phyloP scores from a whole-genome alignment of 2,113 vertebrate species.

The Eublepharis macularius region DNA sequence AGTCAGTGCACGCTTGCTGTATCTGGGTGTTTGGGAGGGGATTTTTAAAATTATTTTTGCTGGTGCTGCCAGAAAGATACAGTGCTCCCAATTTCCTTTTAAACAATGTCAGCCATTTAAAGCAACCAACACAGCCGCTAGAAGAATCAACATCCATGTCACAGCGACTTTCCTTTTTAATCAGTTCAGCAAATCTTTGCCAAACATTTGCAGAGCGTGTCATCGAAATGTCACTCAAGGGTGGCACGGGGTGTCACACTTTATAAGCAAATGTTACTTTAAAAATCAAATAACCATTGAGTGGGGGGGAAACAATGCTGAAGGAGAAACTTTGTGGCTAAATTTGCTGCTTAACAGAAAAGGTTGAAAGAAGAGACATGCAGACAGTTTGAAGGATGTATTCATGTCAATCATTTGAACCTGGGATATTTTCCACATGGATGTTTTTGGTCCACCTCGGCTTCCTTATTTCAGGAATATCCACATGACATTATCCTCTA shows the following conservation, averaged over 20 bases:
- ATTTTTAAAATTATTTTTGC: slow-evolving; percentile 19
- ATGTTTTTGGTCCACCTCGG: no score
- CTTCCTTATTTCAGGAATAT: no score
- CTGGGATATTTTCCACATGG: not conserved
- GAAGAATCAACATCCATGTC: slow-evolving; percentile 69
- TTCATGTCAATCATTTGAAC: not conserved
- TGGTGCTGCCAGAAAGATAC: slow-evolving; percentile 59
- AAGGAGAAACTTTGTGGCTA: slow-evolving; percentile 30
- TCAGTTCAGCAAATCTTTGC: slow-evolving; percentile 72
- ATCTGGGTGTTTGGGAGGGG: not conserved
- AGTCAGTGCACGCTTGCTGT: slow-evolving; percentile 23
- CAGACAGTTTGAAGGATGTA: not conserved
- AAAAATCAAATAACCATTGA: slow-evolving; percentile 70
- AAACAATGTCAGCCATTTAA: slow-evolving; percentile 68
- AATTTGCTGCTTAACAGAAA: slow-evolving; percentile 21
- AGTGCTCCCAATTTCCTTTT: slow-evolving; percentile 63
- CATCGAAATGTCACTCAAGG: slow-evolving; percentile 75
- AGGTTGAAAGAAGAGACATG: slow-evolving; percentile 1
- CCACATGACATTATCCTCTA: not conserved
- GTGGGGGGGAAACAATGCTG: slow-evolving; percentile 31
- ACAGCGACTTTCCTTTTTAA: slow-evolving; percentile 59
- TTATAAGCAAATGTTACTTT: slow-evolving; percentile 76
- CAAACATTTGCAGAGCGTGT: slow-evolving; percentile 69
- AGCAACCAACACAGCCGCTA: slow-evolving; percentile 67
- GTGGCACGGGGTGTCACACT: slow-evolving; percentile 70